Conservation (phyloP, 2,113 vertebrate genomes). For the Macquaria australasica region DNA sequence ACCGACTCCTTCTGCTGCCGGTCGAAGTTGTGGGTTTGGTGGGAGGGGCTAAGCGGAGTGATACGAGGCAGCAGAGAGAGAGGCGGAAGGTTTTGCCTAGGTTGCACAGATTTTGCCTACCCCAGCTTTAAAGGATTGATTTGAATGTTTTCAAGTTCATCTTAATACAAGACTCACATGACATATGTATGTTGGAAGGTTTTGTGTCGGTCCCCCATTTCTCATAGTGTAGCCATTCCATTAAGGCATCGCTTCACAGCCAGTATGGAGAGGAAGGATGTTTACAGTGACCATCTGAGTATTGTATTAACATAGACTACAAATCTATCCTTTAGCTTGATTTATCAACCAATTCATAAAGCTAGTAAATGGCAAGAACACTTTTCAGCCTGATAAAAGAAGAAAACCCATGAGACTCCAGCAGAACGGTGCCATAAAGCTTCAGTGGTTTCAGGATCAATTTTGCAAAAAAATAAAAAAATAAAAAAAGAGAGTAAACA, state of each 20-base stretch:
- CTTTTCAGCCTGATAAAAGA: neutral
- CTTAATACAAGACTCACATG: neutral
- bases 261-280: neutral
- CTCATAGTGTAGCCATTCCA: no score
- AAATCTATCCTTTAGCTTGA: neutral
- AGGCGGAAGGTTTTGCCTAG: no score
- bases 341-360: neutral
- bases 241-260: neutral
- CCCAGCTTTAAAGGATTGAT: no score
- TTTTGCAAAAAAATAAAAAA: neutral
- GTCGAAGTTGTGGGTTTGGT: no score
- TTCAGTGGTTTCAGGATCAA: neutral
- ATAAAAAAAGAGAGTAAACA: slow-evolving; percentile 21
- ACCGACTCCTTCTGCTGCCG: no score
- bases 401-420: neutral
- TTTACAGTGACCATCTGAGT: neutral
- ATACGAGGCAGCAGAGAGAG: no score
- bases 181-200: neutral
- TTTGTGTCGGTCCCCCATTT: neutral
- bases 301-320: neutral
- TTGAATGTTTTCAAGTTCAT: neutral
- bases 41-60: no score
- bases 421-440: neutral
- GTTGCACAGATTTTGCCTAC: no score
- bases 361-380: neutral